Evolutionary conservation across 2,113 vertebrate genomes (phyloP).

Genomic region (Ophthalmolycus amberensis): DNA sequence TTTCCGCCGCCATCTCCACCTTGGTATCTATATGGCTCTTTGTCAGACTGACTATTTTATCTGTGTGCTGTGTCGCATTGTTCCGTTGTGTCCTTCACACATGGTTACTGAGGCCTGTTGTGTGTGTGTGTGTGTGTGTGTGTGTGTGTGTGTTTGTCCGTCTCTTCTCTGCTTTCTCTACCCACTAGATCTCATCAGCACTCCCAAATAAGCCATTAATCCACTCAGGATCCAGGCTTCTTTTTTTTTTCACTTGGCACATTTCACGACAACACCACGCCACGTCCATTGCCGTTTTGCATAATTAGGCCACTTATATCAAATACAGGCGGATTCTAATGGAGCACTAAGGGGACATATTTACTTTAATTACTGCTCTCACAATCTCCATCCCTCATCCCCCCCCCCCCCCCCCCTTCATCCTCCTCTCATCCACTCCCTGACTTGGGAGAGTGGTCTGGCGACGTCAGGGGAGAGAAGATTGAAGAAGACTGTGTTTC

Average conservation of each 20-base stretch:
- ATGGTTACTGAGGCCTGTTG: constrained; percentile 44
- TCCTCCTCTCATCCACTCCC: constrained; percentile 32
- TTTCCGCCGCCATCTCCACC: constrained; percentile 42
- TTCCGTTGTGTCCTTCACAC: constrained; percentile 63
- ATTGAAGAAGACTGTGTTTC: constrained; percentile 63
- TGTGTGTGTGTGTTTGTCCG: constrained; percentile 19
- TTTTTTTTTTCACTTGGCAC: constrained; percentile 28
- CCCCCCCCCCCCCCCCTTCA: constrained; percentile 29
- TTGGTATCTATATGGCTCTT: constrained; percentile 17
- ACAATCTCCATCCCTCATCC: constrained; percentile 59
- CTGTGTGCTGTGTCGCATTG: constrained; percentile 2
- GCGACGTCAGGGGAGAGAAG: constrained; percentile 51
- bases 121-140: constrained; percentile 9
- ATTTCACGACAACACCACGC: constrained; percentile 44
- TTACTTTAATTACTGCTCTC: constrained; percentile 76
- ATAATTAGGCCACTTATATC: constrained; percentile 76
- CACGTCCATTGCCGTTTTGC: constrained; percentile 62
- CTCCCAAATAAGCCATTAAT: constrained; percentile 75
- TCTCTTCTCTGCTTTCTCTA: constrained; percentile 26
- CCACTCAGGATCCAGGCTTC: constrained; percentile 34
- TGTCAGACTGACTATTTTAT: constrained; percentile 47
- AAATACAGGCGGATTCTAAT: constrained; percentile 70
- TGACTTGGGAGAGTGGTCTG: constrained; percentile 34
- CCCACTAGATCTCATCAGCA: constrained; percentile 33
- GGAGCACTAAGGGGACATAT: constrained; percentile 74